These are phyloP conservation scores for Ciconia stormi DNA, from an alignment of 2,113 vertebrate species.

Conservation along the genomic window DNA sequence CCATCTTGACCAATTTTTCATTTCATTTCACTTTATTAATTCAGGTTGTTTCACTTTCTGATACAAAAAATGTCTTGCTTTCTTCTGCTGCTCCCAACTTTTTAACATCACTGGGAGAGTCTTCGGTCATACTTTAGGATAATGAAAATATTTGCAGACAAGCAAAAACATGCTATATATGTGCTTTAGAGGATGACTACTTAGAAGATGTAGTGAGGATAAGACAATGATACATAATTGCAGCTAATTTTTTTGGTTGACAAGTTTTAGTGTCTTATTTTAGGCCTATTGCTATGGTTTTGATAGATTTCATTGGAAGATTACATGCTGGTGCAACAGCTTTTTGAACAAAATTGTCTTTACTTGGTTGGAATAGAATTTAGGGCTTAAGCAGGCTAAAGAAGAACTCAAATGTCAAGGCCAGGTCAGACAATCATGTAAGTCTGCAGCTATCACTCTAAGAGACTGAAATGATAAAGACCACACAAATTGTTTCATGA, in stretches of 20 bases:
- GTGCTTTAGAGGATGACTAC: background rate
- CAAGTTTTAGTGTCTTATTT: background rate
- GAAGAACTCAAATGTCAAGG: background rate
- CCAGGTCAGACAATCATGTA: background rate
- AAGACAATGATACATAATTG: background rate
- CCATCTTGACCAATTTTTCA: background rate
- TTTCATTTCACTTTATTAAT: background rate
- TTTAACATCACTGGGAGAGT: background rate
- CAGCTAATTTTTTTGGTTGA: background rate
- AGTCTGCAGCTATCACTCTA: background rate
- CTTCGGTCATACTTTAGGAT: rapidly evolving
- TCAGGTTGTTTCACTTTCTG: background rate
- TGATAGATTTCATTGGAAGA: conserved; percentile 1
- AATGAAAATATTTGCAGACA: background rate
- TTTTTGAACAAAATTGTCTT: conserved; percentile 3
- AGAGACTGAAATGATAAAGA: background rate
- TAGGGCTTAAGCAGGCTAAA: background rate
- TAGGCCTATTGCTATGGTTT: background rate
- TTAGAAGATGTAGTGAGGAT: background rate
- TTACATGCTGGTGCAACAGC: background rate
- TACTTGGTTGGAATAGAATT: background rate
- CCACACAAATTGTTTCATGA: background rate
- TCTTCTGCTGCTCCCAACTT: background rate
- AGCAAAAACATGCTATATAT: background rate
- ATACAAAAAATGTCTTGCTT: background rate